phyloP scores from a whole-genome alignment of 2,888 invertebrate genomes.

The Caenorhabditis auriculariae region DNA sequence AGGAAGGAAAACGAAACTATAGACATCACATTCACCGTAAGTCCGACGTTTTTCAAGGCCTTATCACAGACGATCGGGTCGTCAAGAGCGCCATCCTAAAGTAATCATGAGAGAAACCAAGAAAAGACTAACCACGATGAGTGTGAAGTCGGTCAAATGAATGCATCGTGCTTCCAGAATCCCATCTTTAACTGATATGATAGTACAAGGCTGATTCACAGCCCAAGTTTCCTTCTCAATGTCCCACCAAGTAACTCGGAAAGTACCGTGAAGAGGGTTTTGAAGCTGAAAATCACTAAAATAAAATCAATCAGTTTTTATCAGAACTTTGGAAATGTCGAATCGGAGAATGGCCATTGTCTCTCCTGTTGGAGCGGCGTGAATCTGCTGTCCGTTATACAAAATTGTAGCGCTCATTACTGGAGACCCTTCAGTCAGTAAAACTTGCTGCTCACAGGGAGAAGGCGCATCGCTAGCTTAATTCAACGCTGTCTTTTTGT shows the following conservation, averaged over 20 bases:
- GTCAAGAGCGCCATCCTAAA: constrained; percentile 18
- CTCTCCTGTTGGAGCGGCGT: background rate
- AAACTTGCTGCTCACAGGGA: constrained; percentile 25
- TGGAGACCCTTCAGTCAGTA: constrained; percentile 15
- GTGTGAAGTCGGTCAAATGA: constrained; percentile 52
- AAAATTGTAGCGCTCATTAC: constrained; percentile 34
- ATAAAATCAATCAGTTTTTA: no score
- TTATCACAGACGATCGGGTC: constrained; percentile 27
- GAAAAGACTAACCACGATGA: constrained; percentile 26
- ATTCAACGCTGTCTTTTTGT: no score
- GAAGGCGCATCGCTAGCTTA: constrained; percentile 2
- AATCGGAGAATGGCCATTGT: constrained; percentile 17
- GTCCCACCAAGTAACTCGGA: constrained; percentile 38
- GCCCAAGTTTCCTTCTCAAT: constrained; percentile 19
- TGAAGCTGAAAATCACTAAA: constrained; percentile 21
- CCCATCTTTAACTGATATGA: constrained; percentile 13
- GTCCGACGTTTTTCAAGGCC: constrained; percentile 17
- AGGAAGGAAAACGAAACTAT: constrained; percentile 18
- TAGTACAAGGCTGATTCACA: constrained; percentile 16
- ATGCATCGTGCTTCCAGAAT: constrained; percentile 33
- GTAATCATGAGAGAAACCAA: background rate
- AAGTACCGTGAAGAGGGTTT: constrained; percentile 31
- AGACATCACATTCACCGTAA: constrained; percentile 21
- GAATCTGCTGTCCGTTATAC: constrained; percentile 12
- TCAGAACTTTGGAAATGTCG: constrained; percentile 10